Base-by-base conservation (phyloP, 2,797 vertebrate genomes). In the Eptatretus atami region DNA sequence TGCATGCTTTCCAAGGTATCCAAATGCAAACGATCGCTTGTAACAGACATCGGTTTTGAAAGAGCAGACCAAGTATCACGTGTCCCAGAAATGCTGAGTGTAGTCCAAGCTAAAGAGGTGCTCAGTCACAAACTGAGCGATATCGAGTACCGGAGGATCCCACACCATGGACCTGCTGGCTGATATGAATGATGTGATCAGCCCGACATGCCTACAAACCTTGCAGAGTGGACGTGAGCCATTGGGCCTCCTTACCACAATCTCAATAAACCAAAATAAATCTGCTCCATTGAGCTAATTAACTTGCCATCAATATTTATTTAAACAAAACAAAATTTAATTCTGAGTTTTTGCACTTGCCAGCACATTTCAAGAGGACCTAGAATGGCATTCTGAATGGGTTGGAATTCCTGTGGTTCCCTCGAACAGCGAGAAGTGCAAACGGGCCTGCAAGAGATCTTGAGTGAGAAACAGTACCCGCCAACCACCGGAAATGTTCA, bases 401-500 rank as follows among this genome's bases (percentile, higher is more conserved):
- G 84, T 1, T 98, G 92, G 92, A n/a, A 66, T 94, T 25, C 86
- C 92, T 1, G 77, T 90, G 88, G 86, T 66, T 98, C 92, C 8
- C 31, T 93, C 65, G 84, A n/a, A 85, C 65, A 79, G 84, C 63
- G 86, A 98, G 75, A 83, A 82, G 68, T 88, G 82, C 67, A 96
- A 77, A 73, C 68, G 77, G 67, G 88, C n/a, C 90, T 1, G 80
- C 70, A n/a, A 67, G 69, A 76, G 15, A 86, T 86, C 1, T 65
- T 90, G 63, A 81, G 80, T 66, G 83, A 98, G n/a, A 81, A 72
- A 70, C 74, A 75, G 9, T 98, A 98, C n/a, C 67, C 82, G 92
- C 15, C 81, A 85, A 66, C 87, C 86, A 69, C 92, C 92, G n/a
- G 85, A 90, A 64, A 75, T 73, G 52, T 9, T 95, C 66, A 84